Conservation (phyloP, 2,888 invertebrate genomes). For the Nasonia oneida region DNA sequence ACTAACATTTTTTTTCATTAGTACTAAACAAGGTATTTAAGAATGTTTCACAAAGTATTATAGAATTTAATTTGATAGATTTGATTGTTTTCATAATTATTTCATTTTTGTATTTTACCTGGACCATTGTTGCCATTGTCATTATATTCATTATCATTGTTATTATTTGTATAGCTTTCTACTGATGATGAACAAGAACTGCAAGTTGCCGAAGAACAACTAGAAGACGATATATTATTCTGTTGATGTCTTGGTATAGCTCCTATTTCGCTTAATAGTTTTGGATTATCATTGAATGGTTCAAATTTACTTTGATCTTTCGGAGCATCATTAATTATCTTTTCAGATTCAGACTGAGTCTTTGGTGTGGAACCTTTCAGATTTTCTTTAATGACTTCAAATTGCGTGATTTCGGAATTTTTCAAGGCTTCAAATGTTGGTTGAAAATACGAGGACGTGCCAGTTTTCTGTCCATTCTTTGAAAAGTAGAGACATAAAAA, state of each 20-base stretch:
- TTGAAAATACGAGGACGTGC: slow-evolving; percentile 16
- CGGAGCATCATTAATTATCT: not conserved
- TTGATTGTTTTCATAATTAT: not conserved
- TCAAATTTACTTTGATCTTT: not conserved
- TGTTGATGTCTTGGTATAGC: slow-evolving; percentile 14
- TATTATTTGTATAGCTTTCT: not conserved
- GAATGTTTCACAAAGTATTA: no score
- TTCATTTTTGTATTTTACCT: not conserved
- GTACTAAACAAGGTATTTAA: no score
- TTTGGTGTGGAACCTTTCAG: not conserved
- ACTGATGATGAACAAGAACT: not conserved
- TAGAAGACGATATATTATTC: slow-evolving; percentile 4
- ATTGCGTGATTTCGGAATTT: slow-evolving; percentile 54
- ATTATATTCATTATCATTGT: not conserved
- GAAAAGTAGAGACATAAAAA: not conserved
- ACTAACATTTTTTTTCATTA: no score
- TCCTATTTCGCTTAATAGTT: slow-evolving; percentile 3
- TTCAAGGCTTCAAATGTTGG: slow-evolving; percentile 2
- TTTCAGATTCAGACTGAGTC: not conserved
- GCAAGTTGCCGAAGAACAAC: not conserved
- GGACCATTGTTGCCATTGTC: not conserved
- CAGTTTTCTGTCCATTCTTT: slow-evolving; percentile 12
- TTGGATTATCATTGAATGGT: not conserved
- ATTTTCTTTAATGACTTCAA: slow-evolving; percentile 59
- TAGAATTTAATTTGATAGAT: no score